phyloP scores from a whole-genome alignment of 2,113 vertebrate genomes.

The Gyps fulvus region DNA sequence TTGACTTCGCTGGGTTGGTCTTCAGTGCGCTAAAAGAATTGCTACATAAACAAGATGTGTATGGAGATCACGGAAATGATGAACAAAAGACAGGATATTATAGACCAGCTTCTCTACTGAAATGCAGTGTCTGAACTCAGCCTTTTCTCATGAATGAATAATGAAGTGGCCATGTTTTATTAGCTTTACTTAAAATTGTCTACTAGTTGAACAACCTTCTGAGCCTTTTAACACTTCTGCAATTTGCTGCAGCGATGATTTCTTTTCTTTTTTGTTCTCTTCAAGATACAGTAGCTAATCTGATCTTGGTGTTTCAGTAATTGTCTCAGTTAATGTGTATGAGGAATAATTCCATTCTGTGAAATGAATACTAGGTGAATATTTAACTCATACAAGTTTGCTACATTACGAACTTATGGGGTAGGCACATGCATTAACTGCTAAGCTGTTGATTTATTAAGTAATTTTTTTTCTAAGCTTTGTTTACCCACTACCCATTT shows the following conservation, averaged over 20 bases:
- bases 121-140: constrained; percentile 12
- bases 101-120: background rate
- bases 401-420: background rate
- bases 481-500: background rate
- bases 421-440: background rate
- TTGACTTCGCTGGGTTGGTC: background rate
- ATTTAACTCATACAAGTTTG: constrained; percentile 21
- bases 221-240: constrained; percentile 18
- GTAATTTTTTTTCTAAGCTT: background rate
- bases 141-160: constrained; percentile 60
- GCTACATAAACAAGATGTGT: background rate
- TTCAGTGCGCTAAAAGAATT: background rate
- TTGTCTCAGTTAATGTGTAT: constrained; percentile 52
- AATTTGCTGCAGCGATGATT: constrained; percentile 47
- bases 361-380: constrained; percentile 53
- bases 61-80: constrained; percentile 7
- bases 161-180: constrained; percentile 62
- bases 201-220: constrained; percentile 54
- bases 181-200: constrained; percentile 64
- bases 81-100: constrained; percentile 55
- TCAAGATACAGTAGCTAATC: constrained; percentile 47
- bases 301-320: constrained; percentile 60
- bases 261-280: constrained; percentile 48
- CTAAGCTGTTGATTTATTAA: background rate
- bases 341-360: constrained; percentile 60